Conservation (phyloP, 2,113 vertebrate genomes). For the Aepyceros melampus region DNA sequence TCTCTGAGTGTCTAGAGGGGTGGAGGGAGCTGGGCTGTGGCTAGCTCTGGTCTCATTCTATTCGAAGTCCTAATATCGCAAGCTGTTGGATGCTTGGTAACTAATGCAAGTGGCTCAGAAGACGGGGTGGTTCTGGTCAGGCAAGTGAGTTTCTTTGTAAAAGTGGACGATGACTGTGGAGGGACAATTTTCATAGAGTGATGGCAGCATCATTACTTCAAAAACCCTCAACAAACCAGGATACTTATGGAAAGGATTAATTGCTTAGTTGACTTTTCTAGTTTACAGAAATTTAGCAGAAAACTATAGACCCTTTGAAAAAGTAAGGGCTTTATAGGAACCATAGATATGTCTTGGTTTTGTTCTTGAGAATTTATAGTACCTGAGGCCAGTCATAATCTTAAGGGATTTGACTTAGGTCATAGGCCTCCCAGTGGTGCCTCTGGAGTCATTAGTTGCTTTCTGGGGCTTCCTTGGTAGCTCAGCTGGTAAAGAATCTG, state of each 20-base stretch:
- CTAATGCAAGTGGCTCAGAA: neutral
- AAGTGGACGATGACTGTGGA: neutral
- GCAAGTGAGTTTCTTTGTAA: neutral
- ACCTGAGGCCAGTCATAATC: neutral
- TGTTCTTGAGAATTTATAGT: neutral
- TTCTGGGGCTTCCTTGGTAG: neutral
- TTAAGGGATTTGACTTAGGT: neutral
- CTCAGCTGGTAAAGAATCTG: neutral
- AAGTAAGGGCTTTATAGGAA: neutral
- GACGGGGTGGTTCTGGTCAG: fast-evolving
- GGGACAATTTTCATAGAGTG: neutral
- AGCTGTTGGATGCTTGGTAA: neutral
- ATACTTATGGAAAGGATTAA: neutral
- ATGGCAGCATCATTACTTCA: neutral
- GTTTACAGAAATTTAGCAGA: neutral
- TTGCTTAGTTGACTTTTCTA: neutral
- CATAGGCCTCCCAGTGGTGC: neutral
- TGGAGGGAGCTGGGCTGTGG: no score
- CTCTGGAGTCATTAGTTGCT: neutral
- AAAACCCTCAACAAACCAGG: neutral
- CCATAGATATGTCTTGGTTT: neutral
- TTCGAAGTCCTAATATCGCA: neutral
- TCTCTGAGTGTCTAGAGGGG: neutral
- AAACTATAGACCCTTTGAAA: neutral
- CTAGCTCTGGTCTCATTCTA: neutral